Base-by-base conservation (phyloP, 2,888 invertebrate genomes). In the Coecobrya sp. region DNA sequence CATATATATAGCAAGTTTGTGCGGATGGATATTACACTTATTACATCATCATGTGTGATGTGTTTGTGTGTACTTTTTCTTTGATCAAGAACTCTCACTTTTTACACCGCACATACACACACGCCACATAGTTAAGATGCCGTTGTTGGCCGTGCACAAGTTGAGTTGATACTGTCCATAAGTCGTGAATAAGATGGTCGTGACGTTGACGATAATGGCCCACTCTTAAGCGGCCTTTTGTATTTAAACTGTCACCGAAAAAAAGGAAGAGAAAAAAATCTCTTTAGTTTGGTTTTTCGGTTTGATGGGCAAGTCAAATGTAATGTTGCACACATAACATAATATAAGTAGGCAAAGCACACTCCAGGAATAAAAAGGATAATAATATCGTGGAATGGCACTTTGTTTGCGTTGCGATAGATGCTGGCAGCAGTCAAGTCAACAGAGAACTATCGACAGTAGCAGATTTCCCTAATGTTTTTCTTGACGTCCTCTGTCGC, bases 381-480 rank as follows among this genome's bases (percentile, higher is more conserved):
- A 59, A 62, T 84, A 65, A 65, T 65, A 84, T 42, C 16, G 22
- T 45, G 81, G 27, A 82, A 84, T 84, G 84, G 25, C 62, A 62
- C 82, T 62, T 0, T 45, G 82, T 42, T 25, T 76, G 76, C 45
- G 19, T 45, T 25, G 62, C 76, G 25, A 76, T 76, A 30, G 76
- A 76, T 76, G 25, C 49, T 76, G 49, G 49, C 19, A 82, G 82
- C 62, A 82, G 59, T 82, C 68, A 85, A 85, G 68, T 65, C 49
- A 68, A 68, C 65, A 85, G 85, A 65, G 49, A 85, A 85, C 52
- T 87, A 87, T 91, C 84, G 87, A 91, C 70, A 89, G 92, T 92
- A 92, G 92, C 92, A 92, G 92, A 89, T 92, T 92, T 92, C 92
- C 92, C 92, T 92, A 89, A 92, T 92, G 92, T 92, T 88, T 85